phyloP scores from a whole-genome alignment of 2,797 vertebrate species.

The Eulemur coronatus region DNA sequence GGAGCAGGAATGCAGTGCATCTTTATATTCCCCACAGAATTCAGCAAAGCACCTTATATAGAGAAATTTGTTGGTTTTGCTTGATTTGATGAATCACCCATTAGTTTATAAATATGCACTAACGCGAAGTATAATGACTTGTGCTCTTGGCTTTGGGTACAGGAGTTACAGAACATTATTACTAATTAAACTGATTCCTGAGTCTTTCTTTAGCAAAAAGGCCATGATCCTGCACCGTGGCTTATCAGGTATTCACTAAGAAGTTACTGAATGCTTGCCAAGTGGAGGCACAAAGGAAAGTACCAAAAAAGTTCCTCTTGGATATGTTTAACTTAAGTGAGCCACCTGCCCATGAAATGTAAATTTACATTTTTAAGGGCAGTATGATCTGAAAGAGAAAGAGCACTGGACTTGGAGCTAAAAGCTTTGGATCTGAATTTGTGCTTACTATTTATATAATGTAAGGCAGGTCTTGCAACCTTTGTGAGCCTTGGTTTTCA shows the following conservation, averaged over 20 bases:
- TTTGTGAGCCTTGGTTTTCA: not conserved
- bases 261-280: not conserved
- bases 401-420: not conserved
- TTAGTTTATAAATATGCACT: not conserved
- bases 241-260: not conserved
- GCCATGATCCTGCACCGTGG: not conserved
- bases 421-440: not conserved
- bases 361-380: not conserved
- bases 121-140: not conserved
- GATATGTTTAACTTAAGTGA: not conserved
- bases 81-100: not conserved
- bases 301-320: not conserved
- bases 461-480: not conserved
- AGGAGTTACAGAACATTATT: not conserved
- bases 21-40: not conserved
- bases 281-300: not conserved
- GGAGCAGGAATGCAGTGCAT: not conserved
- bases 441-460: not conserved
- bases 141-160: not conserved
- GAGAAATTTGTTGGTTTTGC: not conserved
- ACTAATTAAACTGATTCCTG: not conserved
- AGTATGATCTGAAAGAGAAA: not conserved
- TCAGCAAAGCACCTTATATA: not conserved
- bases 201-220: conserved; percentile 5
- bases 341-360: not conserved